Evolutionary conservation across 2,888 invertebrate species (phyloP).

Genomic region (Drosophila yooni): DNA sequence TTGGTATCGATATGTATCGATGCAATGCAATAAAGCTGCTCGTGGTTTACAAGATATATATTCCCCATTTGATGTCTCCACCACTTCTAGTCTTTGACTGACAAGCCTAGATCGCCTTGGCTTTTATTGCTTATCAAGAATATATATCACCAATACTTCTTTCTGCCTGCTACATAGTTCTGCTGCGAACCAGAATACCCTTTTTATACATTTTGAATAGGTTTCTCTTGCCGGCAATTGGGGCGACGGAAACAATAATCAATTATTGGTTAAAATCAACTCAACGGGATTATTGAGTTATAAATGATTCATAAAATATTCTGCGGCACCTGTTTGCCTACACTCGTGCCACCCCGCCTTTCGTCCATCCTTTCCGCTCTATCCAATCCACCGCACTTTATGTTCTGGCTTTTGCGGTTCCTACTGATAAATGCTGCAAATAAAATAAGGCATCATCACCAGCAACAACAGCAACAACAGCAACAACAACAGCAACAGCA

Average conservation of each 20-base stretch:
- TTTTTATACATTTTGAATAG: not conserved
- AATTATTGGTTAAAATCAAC: slow-evolving; percentile 78
- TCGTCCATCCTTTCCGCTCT: too few species aligned
- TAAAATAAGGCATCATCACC: slow-evolving; percentile 62
- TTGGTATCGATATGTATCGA: not conserved
- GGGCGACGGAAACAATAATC: slow-evolving; percentile 70
- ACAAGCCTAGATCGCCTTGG: accelerated
- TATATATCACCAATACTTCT: too few species aligned
- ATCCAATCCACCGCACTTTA: slow-evolving; percentile 1
- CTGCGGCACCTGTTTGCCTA: slow-evolving; percentile 65
- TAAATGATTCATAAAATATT: slow-evolving; percentile 77
- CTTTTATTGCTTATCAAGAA: not conserved
- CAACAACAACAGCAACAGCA: slow-evolving; percentile 6
- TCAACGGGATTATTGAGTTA: slow-evolving; percentile 78
- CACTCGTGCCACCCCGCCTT: not conserved
- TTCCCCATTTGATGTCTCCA: not conserved
- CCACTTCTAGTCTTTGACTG: not conserved
- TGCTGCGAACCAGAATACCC: not conserved
- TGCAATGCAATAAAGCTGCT: not conserved
- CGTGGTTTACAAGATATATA: not conserved
- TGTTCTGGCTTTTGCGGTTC: slow-evolving; percentile 65
- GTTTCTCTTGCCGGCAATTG: not conserved
- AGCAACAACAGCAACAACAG: slow-evolving; percentile 13
- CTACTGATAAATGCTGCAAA: slow-evolving; percentile 70
- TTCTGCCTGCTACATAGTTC: not conserved